Evolutionary conservation across 2,888 invertebrate genomes (phyloP).

Genomic region (Hedya salicella): DNA sequence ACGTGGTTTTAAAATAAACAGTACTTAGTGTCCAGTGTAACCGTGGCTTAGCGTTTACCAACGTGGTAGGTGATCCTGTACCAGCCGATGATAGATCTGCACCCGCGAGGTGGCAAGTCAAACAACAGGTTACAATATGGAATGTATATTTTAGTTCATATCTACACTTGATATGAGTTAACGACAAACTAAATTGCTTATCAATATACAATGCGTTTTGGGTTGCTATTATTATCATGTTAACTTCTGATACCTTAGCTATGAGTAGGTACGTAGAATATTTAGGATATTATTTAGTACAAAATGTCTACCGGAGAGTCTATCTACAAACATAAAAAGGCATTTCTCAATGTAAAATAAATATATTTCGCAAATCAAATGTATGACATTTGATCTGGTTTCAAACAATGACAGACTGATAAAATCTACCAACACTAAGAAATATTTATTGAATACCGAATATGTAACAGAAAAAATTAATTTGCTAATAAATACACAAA

Average conservation of each 20-base stretch:
- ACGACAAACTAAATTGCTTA: slow-evolving; percentile 78
- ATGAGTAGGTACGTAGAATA: slow-evolving; percentile 60
- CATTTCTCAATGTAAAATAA: slow-evolving; percentile 83
- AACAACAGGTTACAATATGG: slow-evolving; percentile 82
- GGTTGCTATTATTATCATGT: slow-evolving; percentile 56
- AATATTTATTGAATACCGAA: slow-evolving; percentile 82
- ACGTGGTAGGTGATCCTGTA: slow-evolving; percentile 5
- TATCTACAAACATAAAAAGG: slow-evolving; percentile 84
- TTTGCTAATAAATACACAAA: slow-evolving; percentile 76
- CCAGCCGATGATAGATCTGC: slow-evolving; percentile 23
- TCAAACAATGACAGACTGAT: slow-evolving; percentile 77
- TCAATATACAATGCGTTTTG: slow-evolving; percentile 76
- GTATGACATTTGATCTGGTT: slow-evolving; percentile 84
- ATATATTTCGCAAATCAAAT: slow-evolving; percentile 84
- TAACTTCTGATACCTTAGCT: slow-evolving; percentile 60
- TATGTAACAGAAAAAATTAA: slow-evolving; percentile 77
- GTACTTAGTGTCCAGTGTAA: not conserved
- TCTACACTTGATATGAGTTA: slow-evolving; percentile 81
- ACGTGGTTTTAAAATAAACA: not conserved
- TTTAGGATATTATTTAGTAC: slow-evolving; percentile 65
- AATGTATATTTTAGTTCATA: slow-evolving; percentile 84
- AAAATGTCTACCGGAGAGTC: slow-evolving; percentile 72
- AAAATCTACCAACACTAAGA: slow-evolving; percentile 84
- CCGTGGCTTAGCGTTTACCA: not conserved
- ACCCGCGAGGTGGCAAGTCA: slow-evolving; percentile 61